Conservation (phyloP, 2,797 vertebrate species). For the Lagocephalus sceleratus region DNA sequence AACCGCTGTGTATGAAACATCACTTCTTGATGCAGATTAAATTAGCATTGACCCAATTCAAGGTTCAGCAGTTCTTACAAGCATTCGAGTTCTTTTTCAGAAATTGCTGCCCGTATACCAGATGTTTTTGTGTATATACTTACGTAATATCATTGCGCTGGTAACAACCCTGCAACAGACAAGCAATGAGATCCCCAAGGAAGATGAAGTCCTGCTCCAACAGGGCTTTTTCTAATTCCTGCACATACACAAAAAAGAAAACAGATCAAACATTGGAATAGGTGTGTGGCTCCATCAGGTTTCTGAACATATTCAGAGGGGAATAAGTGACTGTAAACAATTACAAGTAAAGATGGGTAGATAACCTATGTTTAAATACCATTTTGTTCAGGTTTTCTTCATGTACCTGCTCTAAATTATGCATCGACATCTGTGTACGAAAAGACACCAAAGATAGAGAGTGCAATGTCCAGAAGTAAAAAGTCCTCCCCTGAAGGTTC, state of each 20-base stretch:
- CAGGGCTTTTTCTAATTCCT: slow-evolving; percentile 96
- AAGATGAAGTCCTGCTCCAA: slow-evolving; percentile 89
- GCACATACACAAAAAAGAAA: slow-evolving; percentile 27
- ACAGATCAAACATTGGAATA: neutral
- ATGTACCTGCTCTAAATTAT: neutral
- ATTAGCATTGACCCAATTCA: no score
- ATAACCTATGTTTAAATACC: no score
- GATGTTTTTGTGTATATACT: slow-evolving; percentile 58
- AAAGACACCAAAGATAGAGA: slow-evolving; percentile 10
- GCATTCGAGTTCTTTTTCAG: neutral
- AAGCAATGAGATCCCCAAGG: slow-evolving; percentile 90
- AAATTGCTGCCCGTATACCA: neutral
- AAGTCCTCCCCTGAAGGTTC: slow-evolving; percentile 31
- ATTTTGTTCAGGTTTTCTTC: no score
- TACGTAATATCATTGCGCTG: slow-evolving; percentile 97
- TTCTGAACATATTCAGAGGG: neutral
- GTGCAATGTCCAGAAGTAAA: slow-evolving; percentile 26
- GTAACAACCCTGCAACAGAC: slow-evolving; percentile 96
- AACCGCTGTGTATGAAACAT: no score
- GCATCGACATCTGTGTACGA: neutral
- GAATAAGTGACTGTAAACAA: no score
- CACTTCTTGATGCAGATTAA: no score
- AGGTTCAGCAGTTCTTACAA: no score
- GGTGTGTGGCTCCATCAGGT: neutral
- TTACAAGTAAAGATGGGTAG: neutral